These are phyloP conservation scores for Saccostrea cuccullata DNA, from an alignment of 1,140 invertebrate species.

Conservation along the genomic window DNA sequence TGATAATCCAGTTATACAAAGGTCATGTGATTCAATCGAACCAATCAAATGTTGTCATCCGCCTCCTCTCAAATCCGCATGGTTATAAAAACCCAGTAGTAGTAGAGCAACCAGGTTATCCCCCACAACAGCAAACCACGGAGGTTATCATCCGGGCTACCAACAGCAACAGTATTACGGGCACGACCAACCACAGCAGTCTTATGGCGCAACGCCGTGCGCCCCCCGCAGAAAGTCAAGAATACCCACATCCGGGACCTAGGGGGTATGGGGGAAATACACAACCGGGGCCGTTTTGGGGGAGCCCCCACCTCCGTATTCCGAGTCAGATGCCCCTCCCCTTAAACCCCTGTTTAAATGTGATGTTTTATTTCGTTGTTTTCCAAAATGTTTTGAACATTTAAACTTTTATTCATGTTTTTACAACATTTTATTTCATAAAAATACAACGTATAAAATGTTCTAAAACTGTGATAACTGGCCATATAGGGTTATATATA, in stretches of 20 bases:
- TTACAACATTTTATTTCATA: too few species aligned
- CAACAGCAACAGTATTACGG: background rate
- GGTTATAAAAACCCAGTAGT: background rate
- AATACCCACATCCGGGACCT: conserved; percentile 2
- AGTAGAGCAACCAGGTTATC: background rate
- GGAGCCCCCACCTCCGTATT: conserved; percentile 38
- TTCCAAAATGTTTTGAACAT: background rate
- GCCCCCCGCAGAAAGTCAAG: background rate
- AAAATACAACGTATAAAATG: too few species aligned
- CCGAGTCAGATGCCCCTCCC: background rate
- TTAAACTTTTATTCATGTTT: too few species aligned
- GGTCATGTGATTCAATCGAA: conserved; percentile 3
- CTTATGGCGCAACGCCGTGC: background rate
- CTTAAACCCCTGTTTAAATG: background rate
- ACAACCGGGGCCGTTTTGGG: conserved; percentile 11
- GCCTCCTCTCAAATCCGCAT: background rate
- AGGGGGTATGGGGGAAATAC: background rate
- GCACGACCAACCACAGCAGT: background rate
- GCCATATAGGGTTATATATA: too few species aligned
- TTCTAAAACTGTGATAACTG: too few species aligned
- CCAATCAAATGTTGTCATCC: background rate
- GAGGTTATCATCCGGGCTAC: conserved; percentile 21
- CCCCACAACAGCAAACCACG: background rate
- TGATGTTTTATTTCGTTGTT: background rate
- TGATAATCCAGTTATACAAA: conserved; percentile 48